A percentile compares a stretch with the other conserved stretches of the same genome.
Conservation (phyloP, 1,140 invertebrate species). For the Drosophila ficusphila region DNA sequence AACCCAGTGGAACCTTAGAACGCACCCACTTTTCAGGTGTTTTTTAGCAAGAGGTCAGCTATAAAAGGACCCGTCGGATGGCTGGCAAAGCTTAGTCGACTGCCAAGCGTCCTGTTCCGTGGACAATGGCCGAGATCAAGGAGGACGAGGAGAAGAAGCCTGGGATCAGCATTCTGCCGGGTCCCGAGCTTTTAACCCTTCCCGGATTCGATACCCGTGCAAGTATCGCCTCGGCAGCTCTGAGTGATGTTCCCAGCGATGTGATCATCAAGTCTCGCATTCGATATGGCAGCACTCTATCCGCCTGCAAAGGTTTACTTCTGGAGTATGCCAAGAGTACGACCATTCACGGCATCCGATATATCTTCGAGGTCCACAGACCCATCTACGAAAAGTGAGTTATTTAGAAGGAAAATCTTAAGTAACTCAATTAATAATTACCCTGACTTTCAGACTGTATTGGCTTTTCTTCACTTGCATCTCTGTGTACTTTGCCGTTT, state of each 20-base stretch:
- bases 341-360: conserved; percentile 83
- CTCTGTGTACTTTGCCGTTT: conserved; percentile 76
- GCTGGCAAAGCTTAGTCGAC: conserved; percentile 23
- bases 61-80: conserved; percentile 34
- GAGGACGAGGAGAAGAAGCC: conserved; percentile 48
- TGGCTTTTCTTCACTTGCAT: conserved; percentile 76
- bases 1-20: conserved; percentile 23
- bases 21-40: conserved; percentile 33
- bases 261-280: conserved; percentile 80
- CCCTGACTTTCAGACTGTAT: conserved; percentile 54
- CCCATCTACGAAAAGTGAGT: conserved; percentile 82
- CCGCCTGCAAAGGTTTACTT: conserved; percentile 75
- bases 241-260: conserved; percentile 77
- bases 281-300: conserved; percentile 69
- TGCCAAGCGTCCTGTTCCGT: not conserved
- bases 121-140: conserved; percentile 51
- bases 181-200: conserved; percentile 52
- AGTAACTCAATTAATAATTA: not conserved
- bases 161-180: conserved; percentile 44
- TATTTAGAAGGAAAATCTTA: too few species aligned
- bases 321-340: conserved; percentile 84
- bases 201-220: conserved; percentile 50
- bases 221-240: conserved; percentile 67
- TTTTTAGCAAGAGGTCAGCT: not conserved
- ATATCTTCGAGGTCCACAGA: conserved; percentile 81